Percentiles rank a stretch among this genome's conserved stretches.
Evolutionary conservation across 2,888 invertebrate species (phyloP).

Genomic region (Margaritifera margaritifera): DNA sequence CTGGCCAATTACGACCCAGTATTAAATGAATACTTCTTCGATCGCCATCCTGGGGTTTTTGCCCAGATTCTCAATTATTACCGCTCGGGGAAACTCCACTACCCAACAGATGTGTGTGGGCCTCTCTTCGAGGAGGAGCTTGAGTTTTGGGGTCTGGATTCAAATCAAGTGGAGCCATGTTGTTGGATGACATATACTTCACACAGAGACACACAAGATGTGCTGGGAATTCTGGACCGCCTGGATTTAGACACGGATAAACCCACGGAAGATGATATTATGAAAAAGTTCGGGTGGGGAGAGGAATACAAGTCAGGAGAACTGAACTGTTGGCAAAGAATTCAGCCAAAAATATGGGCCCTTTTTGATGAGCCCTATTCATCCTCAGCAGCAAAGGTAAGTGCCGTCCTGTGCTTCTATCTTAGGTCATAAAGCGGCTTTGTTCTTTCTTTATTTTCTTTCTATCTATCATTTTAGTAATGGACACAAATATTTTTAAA

Average conservation of each 20-base stretch:
- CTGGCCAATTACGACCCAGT: constrained; percentile 99
- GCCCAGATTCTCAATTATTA: constrained; percentile 97
- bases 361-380: constrained; percentile 99
- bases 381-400: constrained; percentile 96
- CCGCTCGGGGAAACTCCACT: constrained; percentile 98
- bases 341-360: constrained; percentile 98
- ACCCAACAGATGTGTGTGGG: constrained; percentile 99
- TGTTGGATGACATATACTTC: constrained; percentile 99
- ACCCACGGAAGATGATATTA: constrained; percentile 97
- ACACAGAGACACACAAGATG: constrained; percentile 97
- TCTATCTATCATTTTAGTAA: too few species aligned
- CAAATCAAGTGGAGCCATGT: constrained; percentile 99
- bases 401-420: not conserved
- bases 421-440: too few species aligned
- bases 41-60: constrained; percentile 93
- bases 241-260: constrained; percentile 97
- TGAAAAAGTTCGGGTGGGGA: constrained; percentile 89
- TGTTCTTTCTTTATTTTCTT: too few species aligned
- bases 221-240: constrained; percentile 95
- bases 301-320: constrained; percentile 74
- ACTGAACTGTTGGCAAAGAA: constrained; percentile 86
- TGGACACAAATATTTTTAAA: too few species aligned
- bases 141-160: constrained; percentile 99
- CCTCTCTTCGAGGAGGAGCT: constrained; percentile 99
- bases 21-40: constrained; percentile 99